A percentile compares a stretch with the other conserved stretches of the same genome.
Evolutionary conservation across 2,797 vertebrate genomes (phyloP).

Genomic region (Gila robusta): DNA sequence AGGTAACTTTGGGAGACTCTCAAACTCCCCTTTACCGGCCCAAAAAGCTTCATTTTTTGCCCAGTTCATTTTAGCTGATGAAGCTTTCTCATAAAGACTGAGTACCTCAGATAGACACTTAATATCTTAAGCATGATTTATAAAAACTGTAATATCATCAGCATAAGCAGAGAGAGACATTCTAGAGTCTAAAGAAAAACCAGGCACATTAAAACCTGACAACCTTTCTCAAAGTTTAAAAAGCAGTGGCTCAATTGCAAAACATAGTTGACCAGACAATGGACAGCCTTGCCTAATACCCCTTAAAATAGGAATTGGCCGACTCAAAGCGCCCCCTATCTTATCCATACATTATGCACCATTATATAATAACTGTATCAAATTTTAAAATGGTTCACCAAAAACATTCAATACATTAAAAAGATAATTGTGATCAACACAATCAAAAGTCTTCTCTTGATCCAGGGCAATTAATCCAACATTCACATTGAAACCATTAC

Average conservation of each 20-base stretch:
- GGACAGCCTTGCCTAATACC: background rate
- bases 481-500: background rate
- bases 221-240: background rate
- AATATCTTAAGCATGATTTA: background rate
- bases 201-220: background rate
- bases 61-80: constrained; percentile 2
- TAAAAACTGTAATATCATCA: background rate
- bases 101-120: background rate
- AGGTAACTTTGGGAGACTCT: no score
- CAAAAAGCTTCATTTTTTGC: background rate
- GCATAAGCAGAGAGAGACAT: background rate
- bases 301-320: background rate
- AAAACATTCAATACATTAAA: background rate
- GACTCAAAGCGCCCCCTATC: background rate
- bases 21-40: background rate
- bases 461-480: background rate
- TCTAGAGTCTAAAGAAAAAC: background rate
- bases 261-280: background rate
- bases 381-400: background rate
- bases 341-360: background rate
- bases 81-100: background rate
- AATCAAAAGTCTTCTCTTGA: background rate
- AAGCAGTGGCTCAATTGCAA: background rate
- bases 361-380: background rate
- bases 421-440: background rate